phyloP scores from a whole-genome alignment of 2,113 vertebrate species.

The Penelope pileata region DNA sequence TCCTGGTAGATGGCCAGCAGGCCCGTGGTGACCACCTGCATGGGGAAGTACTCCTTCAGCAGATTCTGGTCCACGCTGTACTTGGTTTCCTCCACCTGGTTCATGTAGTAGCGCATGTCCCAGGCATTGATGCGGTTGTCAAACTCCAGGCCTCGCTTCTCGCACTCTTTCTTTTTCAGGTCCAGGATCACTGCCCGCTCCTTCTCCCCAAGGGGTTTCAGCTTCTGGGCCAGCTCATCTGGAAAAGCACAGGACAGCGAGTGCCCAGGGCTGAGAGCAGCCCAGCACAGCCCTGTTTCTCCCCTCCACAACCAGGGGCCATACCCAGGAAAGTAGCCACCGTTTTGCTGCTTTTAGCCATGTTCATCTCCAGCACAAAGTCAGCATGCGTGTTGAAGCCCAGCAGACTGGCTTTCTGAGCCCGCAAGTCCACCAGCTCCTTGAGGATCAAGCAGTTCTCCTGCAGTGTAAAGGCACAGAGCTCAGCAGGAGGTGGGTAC shows the following conservation, averaged over 20 bases:
- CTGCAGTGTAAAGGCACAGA: constrained; percentile 53
- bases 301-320: fast-evolving
- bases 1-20: constrained; percentile 95
- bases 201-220: constrained; percentile 90
- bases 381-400: constrained; percentile 91
- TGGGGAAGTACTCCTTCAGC: constrained; percentile 96
- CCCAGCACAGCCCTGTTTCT: fast-evolving
- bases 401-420: constrained; percentile 87
- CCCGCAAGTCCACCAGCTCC: constrained; percentile 89
- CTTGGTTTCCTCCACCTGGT: constrained; percentile 95
- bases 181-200: constrained; percentile 86
- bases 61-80: constrained; percentile 95
- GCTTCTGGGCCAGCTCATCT: constrained; percentile 90
- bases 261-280: fast-evolving
- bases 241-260: neutral
- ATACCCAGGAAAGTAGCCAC: constrained; percentile 91
- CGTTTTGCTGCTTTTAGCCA: constrained; percentile 87
- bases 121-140: constrained; percentile 86
- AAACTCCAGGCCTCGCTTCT: constrained; percentile 81
- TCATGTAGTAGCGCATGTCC: constrained; percentile 98
- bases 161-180: constrained; percentile 90
- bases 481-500: fast-evolving
- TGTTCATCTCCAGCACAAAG: constrained; percentile 98
- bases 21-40: constrained; percentile 94
- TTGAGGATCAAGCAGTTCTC: constrained; percentile 91